Base-by-base conservation (phyloP, 1,140 invertebrate species). In the Drosophila oshimai region DNA sequence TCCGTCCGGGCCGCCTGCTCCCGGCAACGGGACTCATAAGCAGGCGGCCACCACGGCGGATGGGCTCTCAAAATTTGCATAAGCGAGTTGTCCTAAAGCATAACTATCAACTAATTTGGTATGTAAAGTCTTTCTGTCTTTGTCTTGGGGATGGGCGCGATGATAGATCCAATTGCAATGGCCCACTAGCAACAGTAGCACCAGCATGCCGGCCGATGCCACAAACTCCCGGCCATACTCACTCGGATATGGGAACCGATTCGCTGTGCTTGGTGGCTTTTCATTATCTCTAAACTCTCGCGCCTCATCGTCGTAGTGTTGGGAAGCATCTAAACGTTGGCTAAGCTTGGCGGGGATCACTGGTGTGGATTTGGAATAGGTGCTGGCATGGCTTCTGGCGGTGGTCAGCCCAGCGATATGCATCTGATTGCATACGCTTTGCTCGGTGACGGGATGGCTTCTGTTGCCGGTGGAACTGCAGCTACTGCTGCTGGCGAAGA, bases 91-190 rank as follows among this genome's bases (percentile, higher is more conserved):
- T 65, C 75, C 76, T 81, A 89, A 86, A 89, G 73, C 77, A 89
- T 78, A 77, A 77, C 74, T 86, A 89, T 80, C 70, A 80, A 86
- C 86, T 81, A 86, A 86, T 89, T 89, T 81, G 80, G 76, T 89
- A 86, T 70, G 76, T 69, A 89, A 89, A 89, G 76, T 89, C 81
- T 87, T 87, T 71, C 60, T 88, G 83, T 87, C 72, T 58, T 79
- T 89, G 62, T 75, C 78, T 62, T 75, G 72, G 60, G 72, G 44
- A 67, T 54, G 53, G 60, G 51, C 61, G 67, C 51, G 39, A 41
- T 46, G 60, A 57, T 49, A 41, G 37, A 37, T 54, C 47, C 65
- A 75, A 26, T 60, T 60, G 44, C 49, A 42, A 42, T 69, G 44
- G 46, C 50, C 60, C 58, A 87, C 73, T 77, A 81, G 68, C 83